Evolutionary conservation across 2,888 invertebrate species (phyloP), one percentile per base, ranked within the genome.

Genomic region (Melitaea athalia): DNA sequence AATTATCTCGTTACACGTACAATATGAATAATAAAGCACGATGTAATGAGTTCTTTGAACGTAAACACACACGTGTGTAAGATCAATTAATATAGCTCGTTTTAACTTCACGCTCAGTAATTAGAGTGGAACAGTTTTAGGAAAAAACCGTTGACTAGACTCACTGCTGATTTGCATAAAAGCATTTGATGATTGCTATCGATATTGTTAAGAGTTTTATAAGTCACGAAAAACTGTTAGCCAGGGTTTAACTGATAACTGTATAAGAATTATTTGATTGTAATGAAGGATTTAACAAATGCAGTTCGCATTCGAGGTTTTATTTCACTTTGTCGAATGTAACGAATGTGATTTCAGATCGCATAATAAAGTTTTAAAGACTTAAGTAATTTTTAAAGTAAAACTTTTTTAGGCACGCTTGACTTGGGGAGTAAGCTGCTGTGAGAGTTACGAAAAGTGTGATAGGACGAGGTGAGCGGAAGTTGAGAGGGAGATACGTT

Each of bases 81-180:
- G 67, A 67, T 72, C 67, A 72, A 74, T 73, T 71, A 74, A 68
- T 57, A 42, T 71, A 65, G 33, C 47, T 43, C 53, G 49, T 66
- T 55, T 72, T 72, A 63, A 71, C 81, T 89, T 89, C 86, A 89
- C 88, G 89, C 85, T 81, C 79, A 82, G 85, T 89, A 87, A 88
- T 79, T 86, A 85, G 86, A 83, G 83, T 84, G 85, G 81, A 83
- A 85, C 85, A 79, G 81, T 85, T 88, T 83, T 78, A 80, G 76
- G 81, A 72, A 79, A 81, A 82, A 84, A 85, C 86, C 84, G 88
- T 88, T 88, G 83, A 80, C 77, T 79, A 78, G 78, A 77, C 76
- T 67, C 77, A 76, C 76, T 68, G 72, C 74, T 76, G 85, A 89
- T 91, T 89, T 88, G 85, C 89, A 89, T 91, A 89, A 84, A 85